Conservation (phyloP, 2,888 invertebrate species). For the Trypoxylon attenuatum region DNA sequence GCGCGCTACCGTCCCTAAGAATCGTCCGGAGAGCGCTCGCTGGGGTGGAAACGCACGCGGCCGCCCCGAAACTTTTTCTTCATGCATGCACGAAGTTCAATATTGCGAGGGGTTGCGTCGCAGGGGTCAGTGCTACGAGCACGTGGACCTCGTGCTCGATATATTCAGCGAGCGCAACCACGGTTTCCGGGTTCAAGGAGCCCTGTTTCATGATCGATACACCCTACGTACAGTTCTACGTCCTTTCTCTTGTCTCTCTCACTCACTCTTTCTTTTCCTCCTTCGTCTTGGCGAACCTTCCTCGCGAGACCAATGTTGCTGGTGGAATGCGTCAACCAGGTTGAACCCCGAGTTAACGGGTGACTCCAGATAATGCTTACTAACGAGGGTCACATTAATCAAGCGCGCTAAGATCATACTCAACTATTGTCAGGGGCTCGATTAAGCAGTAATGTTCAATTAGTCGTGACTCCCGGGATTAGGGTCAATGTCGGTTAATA, state of each 20-base stretch:
- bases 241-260: too few species aligned
- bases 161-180: conserved; percentile 28
- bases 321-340: background rate
- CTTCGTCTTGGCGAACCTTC: background rate
- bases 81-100: conserved; percentile 48
- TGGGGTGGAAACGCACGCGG: conserved; percentile 40
- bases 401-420: background rate
- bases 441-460: conserved; percentile 30
- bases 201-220: conserved; percentile 27
- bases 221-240: background rate
- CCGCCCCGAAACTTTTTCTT: conserved; percentile 50
- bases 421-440: conserved; percentile 23
- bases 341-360: background rate
- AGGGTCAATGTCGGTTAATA: conserved; percentile 35
- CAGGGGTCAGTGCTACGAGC: conserved; percentile 54
- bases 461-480: conserved; percentile 26
- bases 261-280: too few species aligned
- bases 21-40: conserved; percentile 23
- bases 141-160: conserved; percentile 34
- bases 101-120: conserved; percentile 40
- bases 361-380: conserved; percentile 1
- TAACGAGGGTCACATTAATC: conserved; percentile 8
- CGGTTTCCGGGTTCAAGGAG: conserved; percentile 44
- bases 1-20: conserved; percentile 38
- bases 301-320: too few species aligned